These are phyloP conservation scores for Carduelis carduelis DNA, from an alignment of 2,797 vertebrate species.

Conservation along the genomic window DNA sequence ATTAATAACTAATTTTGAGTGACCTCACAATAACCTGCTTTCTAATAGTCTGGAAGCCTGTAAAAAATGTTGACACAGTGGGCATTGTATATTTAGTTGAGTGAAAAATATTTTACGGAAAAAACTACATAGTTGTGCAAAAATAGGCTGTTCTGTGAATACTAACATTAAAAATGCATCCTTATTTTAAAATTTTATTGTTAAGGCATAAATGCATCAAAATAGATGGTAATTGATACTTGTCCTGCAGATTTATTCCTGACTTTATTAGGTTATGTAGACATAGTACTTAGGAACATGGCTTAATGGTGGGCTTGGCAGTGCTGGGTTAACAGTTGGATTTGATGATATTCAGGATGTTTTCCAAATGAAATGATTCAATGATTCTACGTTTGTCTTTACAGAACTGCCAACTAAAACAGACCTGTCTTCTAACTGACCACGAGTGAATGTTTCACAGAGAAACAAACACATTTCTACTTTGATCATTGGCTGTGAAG, in stretches of 20 bases:
- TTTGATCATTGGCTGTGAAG: background rate
- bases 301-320: background rate
- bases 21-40: background rate
- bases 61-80: background rate
- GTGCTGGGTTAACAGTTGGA: fast-evolving
- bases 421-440: background rate
- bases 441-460: background rate
- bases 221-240: background rate
- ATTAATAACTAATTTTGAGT: background rate
- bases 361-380: background rate
- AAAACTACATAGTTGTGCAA: background rate
- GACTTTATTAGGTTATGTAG: background rate
- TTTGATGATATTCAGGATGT: background rate
- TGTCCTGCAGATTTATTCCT: background rate
- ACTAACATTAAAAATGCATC: background rate
- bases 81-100: background rate
- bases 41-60: background rate
- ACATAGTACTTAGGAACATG: background rate
- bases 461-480: background rate
- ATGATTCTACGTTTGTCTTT: background rate
- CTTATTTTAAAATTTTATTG: background rate
- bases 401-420: background rate
- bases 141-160: background rate
- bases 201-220: background rate
- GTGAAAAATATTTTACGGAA: background rate